A percentile compares a stretch with the other conserved stretches of the same genome.
Evolutionary conservation across 37 sponge, comb jelly and placozoan species (phyloP).

Genomic region (Oopsacas minuta): DNA sequence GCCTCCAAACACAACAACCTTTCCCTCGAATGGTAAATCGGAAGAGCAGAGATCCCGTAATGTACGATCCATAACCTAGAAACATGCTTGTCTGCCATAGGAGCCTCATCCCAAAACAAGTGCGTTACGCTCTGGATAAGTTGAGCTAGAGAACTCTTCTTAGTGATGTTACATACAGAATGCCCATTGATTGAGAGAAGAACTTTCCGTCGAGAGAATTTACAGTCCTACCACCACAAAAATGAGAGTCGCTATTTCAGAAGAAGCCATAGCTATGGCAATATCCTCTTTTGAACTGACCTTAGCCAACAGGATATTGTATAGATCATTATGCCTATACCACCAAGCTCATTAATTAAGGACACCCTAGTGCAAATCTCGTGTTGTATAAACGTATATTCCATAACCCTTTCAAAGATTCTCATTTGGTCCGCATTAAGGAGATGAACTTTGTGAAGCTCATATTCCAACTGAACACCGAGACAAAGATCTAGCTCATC

Average conservation of each 20-base stretch:
- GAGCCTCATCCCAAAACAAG: background rate
- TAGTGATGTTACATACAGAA: background rate
- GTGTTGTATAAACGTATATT: background rate
- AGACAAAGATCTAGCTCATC: background rate
- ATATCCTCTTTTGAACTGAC: background rate
- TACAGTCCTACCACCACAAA: background rate
- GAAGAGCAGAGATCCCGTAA: background rate
- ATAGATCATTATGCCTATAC: background rate
- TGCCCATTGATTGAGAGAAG: background rate
- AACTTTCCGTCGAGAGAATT: background rate
- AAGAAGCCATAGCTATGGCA: conserved; percentile 3
- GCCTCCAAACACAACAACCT: background rate
- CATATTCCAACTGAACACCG: background rate
- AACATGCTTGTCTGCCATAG: background rate
- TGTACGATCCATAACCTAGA: background rate
- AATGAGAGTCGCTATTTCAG: background rate
- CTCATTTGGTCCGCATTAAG: background rate
- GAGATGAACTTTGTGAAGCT: background rate
- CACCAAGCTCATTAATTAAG: background rate
- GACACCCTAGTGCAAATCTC: background rate
- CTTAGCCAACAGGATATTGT: background rate
- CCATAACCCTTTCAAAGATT: background rate
- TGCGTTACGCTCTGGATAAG: background rate
- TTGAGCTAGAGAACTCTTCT: background rate
- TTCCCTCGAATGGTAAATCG: background rate